Percentiles rank a stretch among this genome's conserved stretches.
phyloP scores from a whole-genome alignment of 2,888 invertebrate genomes.

The Rhagophthalmus giganteus region DNA sequence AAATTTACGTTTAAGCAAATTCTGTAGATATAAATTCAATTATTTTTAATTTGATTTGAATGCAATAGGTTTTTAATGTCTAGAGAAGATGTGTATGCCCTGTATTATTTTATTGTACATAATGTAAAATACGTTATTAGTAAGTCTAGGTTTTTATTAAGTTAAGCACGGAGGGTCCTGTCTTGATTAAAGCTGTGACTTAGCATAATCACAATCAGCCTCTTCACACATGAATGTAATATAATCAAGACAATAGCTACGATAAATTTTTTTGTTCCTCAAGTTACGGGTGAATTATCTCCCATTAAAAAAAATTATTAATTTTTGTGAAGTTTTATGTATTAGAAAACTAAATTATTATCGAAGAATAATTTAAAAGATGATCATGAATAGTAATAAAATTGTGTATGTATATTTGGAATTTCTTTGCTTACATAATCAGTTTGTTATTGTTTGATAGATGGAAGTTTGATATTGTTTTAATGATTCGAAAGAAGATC shows the following conservation, averaged over 20 bases:
- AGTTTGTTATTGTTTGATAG: too few species aligned
- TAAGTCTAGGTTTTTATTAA: constrained; percentile 21
- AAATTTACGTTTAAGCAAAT: too few species aligned
- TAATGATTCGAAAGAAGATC: too few species aligned
- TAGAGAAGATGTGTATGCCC: constrained; percentile 20
- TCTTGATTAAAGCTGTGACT: constrained; percentile 19
- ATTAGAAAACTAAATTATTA: not conserved
- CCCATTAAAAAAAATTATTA: not conserved
- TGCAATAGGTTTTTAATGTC: constrained; percentile 11
- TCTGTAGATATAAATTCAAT: too few species aligned
- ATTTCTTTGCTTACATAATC: too few species aligned
- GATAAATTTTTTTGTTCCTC: constrained; percentile 7
- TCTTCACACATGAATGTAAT: too few species aligned
- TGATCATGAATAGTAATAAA: too few species aligned
- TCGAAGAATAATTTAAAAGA: not conserved
- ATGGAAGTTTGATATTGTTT: too few species aligned
- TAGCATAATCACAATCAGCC: not conserved
- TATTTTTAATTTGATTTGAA: constrained; percentile 10
- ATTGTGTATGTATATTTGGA: too few species aligned
- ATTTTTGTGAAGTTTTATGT: not conserved
- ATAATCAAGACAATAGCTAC: constrained; percentile 13
- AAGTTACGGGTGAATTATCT: not conserved
- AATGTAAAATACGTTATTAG: constrained; percentile 47
- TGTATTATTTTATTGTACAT: constrained; percentile 46
- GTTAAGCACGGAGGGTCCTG: constrained; percentile 17